These are phyloP conservation scores for Drepana arcuata DNA, from an alignment of 1,140 invertebrate species.

Conservation along the genomic window DNA sequence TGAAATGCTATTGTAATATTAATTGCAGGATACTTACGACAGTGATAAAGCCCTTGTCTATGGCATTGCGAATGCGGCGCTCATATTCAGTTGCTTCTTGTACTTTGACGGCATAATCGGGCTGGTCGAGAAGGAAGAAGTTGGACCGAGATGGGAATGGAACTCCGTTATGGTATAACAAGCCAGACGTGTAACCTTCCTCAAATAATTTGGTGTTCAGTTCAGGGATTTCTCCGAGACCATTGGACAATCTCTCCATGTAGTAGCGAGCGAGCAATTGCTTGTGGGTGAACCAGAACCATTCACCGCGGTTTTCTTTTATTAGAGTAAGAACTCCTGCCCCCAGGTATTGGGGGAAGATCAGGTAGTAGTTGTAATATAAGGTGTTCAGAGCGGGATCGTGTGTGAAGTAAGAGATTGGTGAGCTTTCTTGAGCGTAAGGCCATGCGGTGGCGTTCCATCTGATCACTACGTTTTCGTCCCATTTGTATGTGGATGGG, in stretches of 20 bases:
- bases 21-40: slow-evolving; percentile 40
- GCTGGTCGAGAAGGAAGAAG: slow-evolving; percentile 41
- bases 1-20: background rate
- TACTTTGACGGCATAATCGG: slow-evolving; percentile 38
- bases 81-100: slow-evolving; percentile 73
- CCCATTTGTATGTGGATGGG: background rate
- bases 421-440: slow-evolving; percentile 38
- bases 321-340: slow-evolving; percentile 62
- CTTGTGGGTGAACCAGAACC: slow-evolving; percentile 74
- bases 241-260: slow-evolving; percentile 78
- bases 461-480: background rate
- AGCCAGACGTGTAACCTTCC: slow-evolving; percentile 76
- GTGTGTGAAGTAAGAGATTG: slow-evolving; percentile 81
- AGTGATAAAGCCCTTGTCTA: slow-evolving; percentile 74
- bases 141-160: slow-evolving; percentile 75
- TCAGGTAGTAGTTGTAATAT: slow-evolving; percentile 77
- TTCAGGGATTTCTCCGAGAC: slow-evolving; percentile 73
- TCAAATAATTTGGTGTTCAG: slow-evolving; percentile 73
- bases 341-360: slow-evolving; percentile 76
- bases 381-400: slow-evolving; percentile 80
- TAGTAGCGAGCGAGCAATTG: slow-evolving; percentile 78
- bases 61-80: slow-evolving; percentile 73
- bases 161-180: slow-evolving; percentile 78
- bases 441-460: background rate
- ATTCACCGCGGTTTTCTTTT: slow-evolving; percentile 75